Percentiles rank a stretch among this genome's conserved stretches.
Evolutionary conservation across 1,140 invertebrate genomes (phyloP).

Genomic region (Drosophila baimaii): DNA sequence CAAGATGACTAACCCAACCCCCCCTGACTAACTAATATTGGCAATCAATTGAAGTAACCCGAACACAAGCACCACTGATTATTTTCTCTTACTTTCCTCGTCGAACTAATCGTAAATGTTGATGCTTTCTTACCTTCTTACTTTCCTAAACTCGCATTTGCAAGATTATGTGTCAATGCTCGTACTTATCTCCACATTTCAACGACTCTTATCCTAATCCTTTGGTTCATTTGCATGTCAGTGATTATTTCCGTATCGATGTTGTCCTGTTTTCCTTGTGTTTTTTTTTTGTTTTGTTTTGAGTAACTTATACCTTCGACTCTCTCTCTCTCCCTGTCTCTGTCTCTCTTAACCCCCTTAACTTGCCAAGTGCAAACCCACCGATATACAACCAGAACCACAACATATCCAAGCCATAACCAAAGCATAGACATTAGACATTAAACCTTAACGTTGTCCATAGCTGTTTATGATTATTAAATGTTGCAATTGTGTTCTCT

Average conservation of each 20-base stretch:
- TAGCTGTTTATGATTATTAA: constrained; percentile 79
- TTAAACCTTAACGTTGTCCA: constrained; percentile 71
- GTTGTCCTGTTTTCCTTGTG: constrained; percentile 43
- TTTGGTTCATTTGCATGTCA: constrained; percentile 39
- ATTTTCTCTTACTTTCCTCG: constrained; percentile 32
- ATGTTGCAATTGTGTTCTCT: constrained; percentile 84
- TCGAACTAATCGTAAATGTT: constrained; percentile 51
- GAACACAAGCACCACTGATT: constrained; percentile 37
- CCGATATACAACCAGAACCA: constrained; percentile 14
- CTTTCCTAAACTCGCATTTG: constrained; percentile 37
- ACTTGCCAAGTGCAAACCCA: constrained; percentile 45
- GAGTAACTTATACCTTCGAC: constrained; percentile 23
- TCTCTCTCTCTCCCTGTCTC: constrained; percentile 41
- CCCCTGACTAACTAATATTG: constrained; percentile 49
- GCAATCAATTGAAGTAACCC: constrained; percentile 47
- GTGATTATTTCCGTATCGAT: constrained; percentile 38
- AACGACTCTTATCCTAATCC: constrained; percentile 2
- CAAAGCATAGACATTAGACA: constrained; percentile 57
- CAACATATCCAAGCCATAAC: constrained; percentile 31
- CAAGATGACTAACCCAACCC: constrained; percentile 55
- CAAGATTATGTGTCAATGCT: constrained; percentile 48
- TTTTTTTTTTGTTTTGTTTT: constrained; percentile 32
- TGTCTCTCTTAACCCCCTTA: constrained; percentile 23
- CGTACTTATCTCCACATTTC: constrained; percentile 17
- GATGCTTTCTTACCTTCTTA: constrained; percentile 44